Base-by-base conservation (phyloP, 1,140 invertebrate species). In the Drosophila oshimai region DNA sequence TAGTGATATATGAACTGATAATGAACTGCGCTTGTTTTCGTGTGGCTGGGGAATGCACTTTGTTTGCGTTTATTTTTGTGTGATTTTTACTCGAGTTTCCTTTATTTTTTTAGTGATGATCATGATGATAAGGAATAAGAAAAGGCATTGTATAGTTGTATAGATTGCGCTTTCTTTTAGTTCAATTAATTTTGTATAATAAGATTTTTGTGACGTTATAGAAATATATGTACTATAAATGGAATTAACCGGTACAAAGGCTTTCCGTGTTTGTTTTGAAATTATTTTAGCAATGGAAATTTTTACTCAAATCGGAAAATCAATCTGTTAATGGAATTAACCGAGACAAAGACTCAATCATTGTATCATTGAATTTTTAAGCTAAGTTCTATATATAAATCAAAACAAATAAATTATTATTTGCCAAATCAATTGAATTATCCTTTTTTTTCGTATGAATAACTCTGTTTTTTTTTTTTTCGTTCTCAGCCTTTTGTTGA, bases 61-160 rank as follows among this genome's bases (percentile, higher is more conserved):
- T 55, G 26, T 39, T 36, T 57, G 46, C 41, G 12, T 42, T 60
- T 51, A 49, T 73, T 50, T 45, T 42, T 42, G 47, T 55, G 34
- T 46, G 12, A 29, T 29, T 57, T 36, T 20, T 46, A 57, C 29
- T 53, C 17, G n/a, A 24, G 34, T 71, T 65, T 60, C 39, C 58
- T 58, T 74, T 74, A 41, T 28, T 53, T 71, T 71, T 72, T 50
- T 26, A 81, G 57, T 60, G 42, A 42, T 61, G 53, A 55, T 73
- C 53, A 17, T 50, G 54, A 50, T 39, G 69, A 64, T 69, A 51
- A 69, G 61, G 75, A 86, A 86, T 84, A 80, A 86, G 80, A 84
- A 84, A 84, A 84, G 75, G 74, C 80, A 86, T 75, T 84, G 68
- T 74, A 72, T 57, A 39, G 58, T 49, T 70, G 45, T 53, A 54